phyloP scores from a whole-genome alignment of 2,888 invertebrate species.

The Rhagonycha lutea region DNA sequence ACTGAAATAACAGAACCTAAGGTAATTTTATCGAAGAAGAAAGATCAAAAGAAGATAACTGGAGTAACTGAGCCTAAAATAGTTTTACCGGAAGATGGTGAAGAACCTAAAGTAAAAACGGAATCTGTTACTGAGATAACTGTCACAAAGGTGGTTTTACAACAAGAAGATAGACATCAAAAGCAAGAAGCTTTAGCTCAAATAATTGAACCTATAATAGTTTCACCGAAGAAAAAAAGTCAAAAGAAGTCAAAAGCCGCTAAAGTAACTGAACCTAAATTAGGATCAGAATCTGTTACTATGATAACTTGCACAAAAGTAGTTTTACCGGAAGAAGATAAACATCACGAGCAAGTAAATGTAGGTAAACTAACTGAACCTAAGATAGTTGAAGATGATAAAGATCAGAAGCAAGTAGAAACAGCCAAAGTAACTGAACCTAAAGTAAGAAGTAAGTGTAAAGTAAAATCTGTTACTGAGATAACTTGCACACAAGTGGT shows the following conservation, averaged over 20 bases:
- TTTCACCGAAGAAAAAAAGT: not conserved
- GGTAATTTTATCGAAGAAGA: not conserved
- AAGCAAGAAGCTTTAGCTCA: not conserved
- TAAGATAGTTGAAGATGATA: not conserved
- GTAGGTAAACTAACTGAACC: not conserved
- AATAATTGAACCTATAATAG: not conserved
- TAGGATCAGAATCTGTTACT: not conserved
- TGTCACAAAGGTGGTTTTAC: not conserved
- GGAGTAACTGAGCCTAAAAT: slow-evolving; percentile 40
- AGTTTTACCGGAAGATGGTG: slow-evolving; percentile 40
- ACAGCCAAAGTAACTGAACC: not conserved
- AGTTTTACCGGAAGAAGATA: slow-evolving; percentile 17
- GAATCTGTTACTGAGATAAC: not conserved
- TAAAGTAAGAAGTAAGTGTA: not conserved
- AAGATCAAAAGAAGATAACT: not conserved
- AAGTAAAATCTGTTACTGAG: not conserved
- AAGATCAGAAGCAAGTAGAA: not conserved
- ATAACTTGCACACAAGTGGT: slow-evolving; percentile 25
- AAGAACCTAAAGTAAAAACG: not conserved
- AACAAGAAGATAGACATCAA: too few species aligned
- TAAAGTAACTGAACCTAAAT: not conserved
- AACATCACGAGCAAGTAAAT: not conserved
- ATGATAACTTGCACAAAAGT: not conserved
- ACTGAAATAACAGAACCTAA: not conserved
- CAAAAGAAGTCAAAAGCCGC: not conserved